Evolutionary conservation across 2,113 vertebrate species (phyloP), one percentile per base, ranked within the genome.

Genomic region (Vulpes vulpes): DNA sequence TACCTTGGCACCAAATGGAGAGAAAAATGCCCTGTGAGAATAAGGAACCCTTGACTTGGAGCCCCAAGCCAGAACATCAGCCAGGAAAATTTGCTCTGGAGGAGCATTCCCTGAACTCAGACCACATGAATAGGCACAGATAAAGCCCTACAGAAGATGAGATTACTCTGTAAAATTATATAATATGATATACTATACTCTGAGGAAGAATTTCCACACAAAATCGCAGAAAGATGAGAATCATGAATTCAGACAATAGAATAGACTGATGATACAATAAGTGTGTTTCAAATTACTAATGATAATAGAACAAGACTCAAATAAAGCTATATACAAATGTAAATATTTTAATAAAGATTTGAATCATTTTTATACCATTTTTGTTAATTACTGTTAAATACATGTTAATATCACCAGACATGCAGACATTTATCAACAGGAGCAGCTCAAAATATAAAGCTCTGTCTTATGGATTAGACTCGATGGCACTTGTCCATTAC

Each of bases 351-450:
- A 53, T 85, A 23, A 57, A 86, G 62, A 22, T 76, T 91, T 88
- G 32, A 80, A 60, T 87, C 86, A 4, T 11, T 87, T 87, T 84
- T 49, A 74, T 4, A 80, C 43, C 9, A 55, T 43, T 88, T 80
- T 97, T 79, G 43, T 90, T 79, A 91, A 73, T 93, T 95, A 85
- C 11, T 81, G 16, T 74, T 79, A 95, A 95, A 62, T 57, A 16
- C 12, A 38, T 84, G 30, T 86, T 88, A 65, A 49, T 88, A 27
- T 32, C 15, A 84, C 27, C 22, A 51, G n/a, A 27, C 0, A 11
- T 11, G 2, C 1, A 84, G 17, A 1, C 27, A 49, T 55, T 30
- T 76, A 53, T 85, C 32, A 84, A 59, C 8, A 92, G 32, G 25
- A 91, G 0, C 25, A 67, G 12, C 78, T 90, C 23, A 81, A 59